phyloP scores from a whole-genome alignment of 92 coral and sea anemone genomes.

The Zoanthus gigantus region DNA sequence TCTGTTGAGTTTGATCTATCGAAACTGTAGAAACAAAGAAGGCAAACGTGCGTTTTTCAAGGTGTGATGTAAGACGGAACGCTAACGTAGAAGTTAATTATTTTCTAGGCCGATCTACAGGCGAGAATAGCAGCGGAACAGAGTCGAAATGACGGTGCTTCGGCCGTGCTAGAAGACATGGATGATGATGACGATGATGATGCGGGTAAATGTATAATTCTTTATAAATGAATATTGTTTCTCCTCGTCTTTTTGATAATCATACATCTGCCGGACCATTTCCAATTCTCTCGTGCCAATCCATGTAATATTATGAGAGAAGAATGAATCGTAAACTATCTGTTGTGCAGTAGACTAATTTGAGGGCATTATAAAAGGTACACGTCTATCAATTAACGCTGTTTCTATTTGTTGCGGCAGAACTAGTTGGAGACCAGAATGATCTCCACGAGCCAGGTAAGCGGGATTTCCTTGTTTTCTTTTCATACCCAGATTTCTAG shows the following conservation, averaged over 20 bases:
- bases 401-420: constrained; percentile 44
- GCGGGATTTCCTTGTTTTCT: neutral
- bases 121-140: constrained; percentile 97
- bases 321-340: neutral
- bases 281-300: neutral
- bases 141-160: constrained; percentile 82
- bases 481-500: neutral
- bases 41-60: too few species aligned
- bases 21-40: too few species aligned
- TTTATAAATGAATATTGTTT: neutral
- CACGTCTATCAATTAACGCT: neutral
- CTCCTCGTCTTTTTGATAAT: neutral
- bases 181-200: constrained; percentile 20
- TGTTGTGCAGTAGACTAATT: too few species aligned
- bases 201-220: constrained; percentile 60
- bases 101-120: constrained; percentile 90
- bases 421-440: constrained; percentile 84
- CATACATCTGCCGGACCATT: neutral
- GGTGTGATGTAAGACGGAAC: too few species aligned
- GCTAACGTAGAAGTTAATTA: neutral
- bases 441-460: constrained; percentile 92
- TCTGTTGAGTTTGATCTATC: too few species aligned
- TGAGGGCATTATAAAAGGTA: neutral
- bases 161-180: constrained; percentile 76
- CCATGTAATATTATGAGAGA: neutral